Conservation (phyloP, 2,888 invertebrate genomes). For the Lepidochrysops patricia region DNA sequence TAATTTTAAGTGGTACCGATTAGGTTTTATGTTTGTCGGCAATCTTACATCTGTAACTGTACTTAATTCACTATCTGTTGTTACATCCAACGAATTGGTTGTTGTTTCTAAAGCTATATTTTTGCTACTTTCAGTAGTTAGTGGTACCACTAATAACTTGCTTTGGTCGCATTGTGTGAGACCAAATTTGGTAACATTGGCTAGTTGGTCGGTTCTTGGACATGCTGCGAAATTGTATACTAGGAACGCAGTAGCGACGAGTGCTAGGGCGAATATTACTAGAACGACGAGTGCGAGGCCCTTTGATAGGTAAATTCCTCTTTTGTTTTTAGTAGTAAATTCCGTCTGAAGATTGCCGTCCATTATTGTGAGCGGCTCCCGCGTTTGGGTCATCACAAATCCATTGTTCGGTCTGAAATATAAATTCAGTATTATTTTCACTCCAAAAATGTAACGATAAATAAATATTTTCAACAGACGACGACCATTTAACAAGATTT, state of each 20-base stretch:
- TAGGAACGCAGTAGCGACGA: slow-evolving; percentile 82
- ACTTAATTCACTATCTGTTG: slow-evolving; percentile 30
- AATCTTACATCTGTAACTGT: slow-evolving; percentile 76
- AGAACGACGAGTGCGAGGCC: slow-evolving; percentile 77
- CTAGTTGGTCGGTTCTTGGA: slow-evolving; percentile 62
- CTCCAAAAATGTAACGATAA: neutral
- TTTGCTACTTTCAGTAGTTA: slow-evolving; percentile 54
- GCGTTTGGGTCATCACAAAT: slow-evolving; percentile 64
- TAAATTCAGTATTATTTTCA: slow-evolving; percentile 15
- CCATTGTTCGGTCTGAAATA: slow-evolving; percentile 59
- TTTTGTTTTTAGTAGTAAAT: slow-evolving; percentile 76
- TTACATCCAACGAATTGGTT: slow-evolving; percentile 29
- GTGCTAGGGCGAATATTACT: slow-evolving; percentile 76
- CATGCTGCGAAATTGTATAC: slow-evolving; percentile 86
- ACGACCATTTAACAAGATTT: neutral
- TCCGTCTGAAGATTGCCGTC: slow-evolving; percentile 75
- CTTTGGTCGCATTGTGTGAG: slow-evolving; percentile 57
- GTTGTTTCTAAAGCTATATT: slow-evolving; percentile 48
- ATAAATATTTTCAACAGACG: no score
- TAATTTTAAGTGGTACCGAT: slow-evolving; percentile 80
- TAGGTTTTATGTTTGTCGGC: slow-evolving; percentile 79
- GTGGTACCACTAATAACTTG: slow-evolving; percentile 55
- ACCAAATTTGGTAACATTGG: slow-evolving; percentile 62
- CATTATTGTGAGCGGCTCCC: slow-evolving; percentile 73
- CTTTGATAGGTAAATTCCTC: slow-evolving; percentile 78